Evolutionary conservation across 2,888 invertebrate species (phyloP).

Genomic region (Rapana venosa): DNA sequence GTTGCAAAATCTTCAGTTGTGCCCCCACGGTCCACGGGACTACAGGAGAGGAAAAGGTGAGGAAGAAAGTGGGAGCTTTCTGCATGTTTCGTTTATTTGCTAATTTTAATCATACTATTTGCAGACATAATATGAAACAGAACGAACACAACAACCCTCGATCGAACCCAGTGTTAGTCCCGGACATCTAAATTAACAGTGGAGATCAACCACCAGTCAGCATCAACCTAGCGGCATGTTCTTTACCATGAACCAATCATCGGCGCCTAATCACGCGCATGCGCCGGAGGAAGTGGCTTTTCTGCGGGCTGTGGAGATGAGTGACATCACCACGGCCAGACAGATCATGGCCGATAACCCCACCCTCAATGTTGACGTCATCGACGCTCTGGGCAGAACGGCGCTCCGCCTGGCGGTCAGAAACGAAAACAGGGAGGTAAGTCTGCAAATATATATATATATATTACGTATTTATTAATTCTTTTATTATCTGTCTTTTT

Average conservation of each 20-base stretch:
- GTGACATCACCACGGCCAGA: slow-evolving; percentile 70
- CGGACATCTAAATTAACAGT: background rate
- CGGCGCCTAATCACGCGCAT: slow-evolving; percentile 19
- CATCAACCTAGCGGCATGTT: background rate
- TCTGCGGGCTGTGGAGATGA: slow-evolving; percentile 74
- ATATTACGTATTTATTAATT: background rate
- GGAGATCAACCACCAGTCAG: background rate
- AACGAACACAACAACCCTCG: background rate
- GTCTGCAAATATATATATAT: background rate
- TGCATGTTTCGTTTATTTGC: too few relatives aligned
- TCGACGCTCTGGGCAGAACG: slow-evolving; percentile 74
- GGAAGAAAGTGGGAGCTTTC: too few relatives aligned
- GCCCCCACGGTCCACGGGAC: too few relatives aligned
- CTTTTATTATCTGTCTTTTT: too few relatives aligned
- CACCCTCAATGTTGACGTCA: slow-evolving; percentile 72
- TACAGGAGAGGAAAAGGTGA: too few relatives aligned
- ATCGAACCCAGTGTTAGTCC: background rate
- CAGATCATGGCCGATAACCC: slow-evolving; percentile 63
- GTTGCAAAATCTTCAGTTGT: too few relatives aligned
- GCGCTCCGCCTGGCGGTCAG: slow-evolving; percentile 74
- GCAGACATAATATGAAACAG: background rate
- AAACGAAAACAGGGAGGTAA: slow-evolving; percentile 76
- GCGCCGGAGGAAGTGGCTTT: slow-evolving; percentile 69
- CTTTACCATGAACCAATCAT: slow-evolving; percentile 22
- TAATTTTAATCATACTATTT: background rate